Evolutionary conservation across 2,113 vertebrate species (phyloP), one percentile per base, ranked within the genome.

Genomic region (Neodontobutis hainanensis): DNA sequence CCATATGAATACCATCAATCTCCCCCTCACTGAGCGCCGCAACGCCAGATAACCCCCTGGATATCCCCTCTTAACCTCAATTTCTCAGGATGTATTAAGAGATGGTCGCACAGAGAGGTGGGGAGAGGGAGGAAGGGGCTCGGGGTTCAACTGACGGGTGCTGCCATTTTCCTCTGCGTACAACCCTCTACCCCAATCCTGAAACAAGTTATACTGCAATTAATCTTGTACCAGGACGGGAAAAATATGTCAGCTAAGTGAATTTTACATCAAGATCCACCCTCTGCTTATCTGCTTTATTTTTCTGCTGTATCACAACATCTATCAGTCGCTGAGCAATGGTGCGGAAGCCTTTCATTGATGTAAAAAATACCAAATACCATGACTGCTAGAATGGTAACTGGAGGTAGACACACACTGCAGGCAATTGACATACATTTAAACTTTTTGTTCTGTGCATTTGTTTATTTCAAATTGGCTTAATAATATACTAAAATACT

Each of bases 41-140:
- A 69, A 89, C 61, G 89, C 89, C 88, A 92, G 90, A 94, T 92
- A 92, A 92, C 92, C 91, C 91, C 89, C 89, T 89, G 91, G 92
- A 93, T 92, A 92, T 93, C 92, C 91, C 92, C 92, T 93, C 91
- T 93, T 93, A 93, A 93, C 92, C 92, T 93, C 92, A 93, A 93
- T 93, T 93, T 92, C 91, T 91, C 90, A 85, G 90, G 90, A 91
- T 92, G 90, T 92, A 93, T 93, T 93, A 93, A 90, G 92, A 91
- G 89, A 92, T 88, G 90, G 87, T 82, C 60, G 83, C 77, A 47
- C 70, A 27, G 32, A 60, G 76, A 68, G 73, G 65, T 66, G 86
- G 83, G 81, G 81, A 74, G 77, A 68, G 73, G 58, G 86, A 73
- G 79, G 68, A 69, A 80, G 70, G 84, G 75, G 77, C 76, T 86